Evolutionary conservation across 1,140 invertebrate species (phyloP).

Genomic region (Nilaparvata lugens): DNA sequence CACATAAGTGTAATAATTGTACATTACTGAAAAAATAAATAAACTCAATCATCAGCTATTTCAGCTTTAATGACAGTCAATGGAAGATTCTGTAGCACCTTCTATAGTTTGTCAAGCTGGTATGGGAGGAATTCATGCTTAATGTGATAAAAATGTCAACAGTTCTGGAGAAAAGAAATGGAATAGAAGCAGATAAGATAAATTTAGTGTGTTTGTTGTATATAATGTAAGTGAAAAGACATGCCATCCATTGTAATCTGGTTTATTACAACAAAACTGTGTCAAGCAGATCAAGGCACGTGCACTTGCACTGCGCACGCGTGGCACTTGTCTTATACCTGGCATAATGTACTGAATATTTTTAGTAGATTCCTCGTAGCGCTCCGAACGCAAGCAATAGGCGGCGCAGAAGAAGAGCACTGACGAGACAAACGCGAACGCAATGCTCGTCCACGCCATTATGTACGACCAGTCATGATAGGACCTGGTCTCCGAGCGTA

Average conservation of each 20-base stretch:
- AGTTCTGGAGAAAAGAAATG: background rate
- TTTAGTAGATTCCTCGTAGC: constrained; percentile 48
- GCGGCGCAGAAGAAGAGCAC: constrained; percentile 70
- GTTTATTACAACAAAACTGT: background rate
- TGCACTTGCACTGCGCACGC: background rate
- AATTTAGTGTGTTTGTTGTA: background rate
- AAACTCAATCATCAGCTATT: too few relatives aligned
- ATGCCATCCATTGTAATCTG: background rate
- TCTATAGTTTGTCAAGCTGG: too few relatives aligned
- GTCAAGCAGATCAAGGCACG: background rate
- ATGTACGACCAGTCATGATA: constrained; percentile 79
- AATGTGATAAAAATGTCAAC: too few relatives aligned
- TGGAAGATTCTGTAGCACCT: too few relatives aligned
- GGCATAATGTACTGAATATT: constrained; percentile 84
- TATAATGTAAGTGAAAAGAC: constrained; percentile 2
- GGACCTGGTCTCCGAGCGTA: constrained; percentile 57
- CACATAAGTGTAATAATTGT: too few relatives aligned
- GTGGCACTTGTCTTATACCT: constrained; percentile 40
- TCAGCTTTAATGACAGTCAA: too few relatives aligned
- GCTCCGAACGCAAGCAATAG: constrained; percentile 64
- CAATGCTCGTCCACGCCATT: constrained; percentile 70
- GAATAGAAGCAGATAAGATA: background rate
- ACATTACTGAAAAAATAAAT: too few relatives aligned
- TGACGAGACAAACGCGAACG: constrained; percentile 60
- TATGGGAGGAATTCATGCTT: too few relatives aligned